Evolutionary conservation across 2,113 vertebrate species (phyloP).

Genomic region (Syngnathus typhle): DNA sequence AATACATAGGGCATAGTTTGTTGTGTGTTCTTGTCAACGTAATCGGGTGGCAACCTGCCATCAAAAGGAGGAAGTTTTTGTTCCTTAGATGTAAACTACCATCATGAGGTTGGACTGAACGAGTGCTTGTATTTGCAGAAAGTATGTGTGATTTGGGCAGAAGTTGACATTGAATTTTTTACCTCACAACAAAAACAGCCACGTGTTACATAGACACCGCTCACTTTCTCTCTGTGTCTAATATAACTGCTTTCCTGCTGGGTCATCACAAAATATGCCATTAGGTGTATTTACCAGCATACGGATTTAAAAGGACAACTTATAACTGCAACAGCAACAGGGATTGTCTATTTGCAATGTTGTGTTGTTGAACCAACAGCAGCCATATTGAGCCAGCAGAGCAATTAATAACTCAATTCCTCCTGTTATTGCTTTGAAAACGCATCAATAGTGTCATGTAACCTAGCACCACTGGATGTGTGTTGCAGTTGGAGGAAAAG

Average conservation of each 20-base stretch:
- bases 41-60: background rate
- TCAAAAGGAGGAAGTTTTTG: conserved; percentile 22
- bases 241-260: background rate
- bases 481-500: too few species aligned
- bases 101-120: conserved; percentile 9
- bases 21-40: conserved; percentile 5
- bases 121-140: background rate
- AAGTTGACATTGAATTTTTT: background rate
- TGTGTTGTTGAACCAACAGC: conserved; percentile 33
- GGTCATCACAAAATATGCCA: conserved; percentile 17
- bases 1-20: background rate
- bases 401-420: conserved; percentile 49
- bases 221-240: conserved; percentile 4
- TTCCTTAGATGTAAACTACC: background rate
- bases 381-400: conserved; percentile 48
- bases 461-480: background rate
- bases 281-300: conserved; percentile 37
- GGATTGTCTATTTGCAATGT: conserved; percentile 26
- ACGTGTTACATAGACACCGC: background rate
- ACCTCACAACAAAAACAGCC: conserved; percentile 5
- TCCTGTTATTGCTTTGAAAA: conserved; percentile 20
- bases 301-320: conserved; percentile 47
- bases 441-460: background rate
- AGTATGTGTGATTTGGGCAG: background rate
- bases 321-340: conserved; percentile 38